Evolutionary conservation across 2,113 vertebrate genomes (phyloP).

Genomic region (Gorsachius goisagi): DNA sequence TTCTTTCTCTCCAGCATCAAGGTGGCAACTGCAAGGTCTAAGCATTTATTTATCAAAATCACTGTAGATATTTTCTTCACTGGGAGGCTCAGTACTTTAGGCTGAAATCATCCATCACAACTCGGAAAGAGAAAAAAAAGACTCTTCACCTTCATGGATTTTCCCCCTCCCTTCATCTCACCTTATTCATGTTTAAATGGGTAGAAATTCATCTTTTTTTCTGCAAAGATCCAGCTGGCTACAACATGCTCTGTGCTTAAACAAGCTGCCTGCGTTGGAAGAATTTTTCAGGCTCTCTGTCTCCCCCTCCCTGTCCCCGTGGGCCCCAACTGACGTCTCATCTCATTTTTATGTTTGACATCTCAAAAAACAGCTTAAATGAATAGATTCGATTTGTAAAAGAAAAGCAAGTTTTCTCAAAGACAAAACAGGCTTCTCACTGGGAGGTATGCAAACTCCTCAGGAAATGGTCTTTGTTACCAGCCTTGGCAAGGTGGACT

Average conservation of each 20-base stretch:
- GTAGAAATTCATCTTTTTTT: constrained; percentile 67
- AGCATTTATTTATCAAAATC: constrained; percentile 56
- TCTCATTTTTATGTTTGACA: constrained; percentile 42
- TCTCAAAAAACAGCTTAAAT: constrained; percentile 4
- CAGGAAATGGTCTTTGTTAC: neutral
- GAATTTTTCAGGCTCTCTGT: constrained; percentile 48
- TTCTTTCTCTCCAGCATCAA: neutral
- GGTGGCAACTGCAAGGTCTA: constrained; percentile 38
- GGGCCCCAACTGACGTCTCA: neutral
- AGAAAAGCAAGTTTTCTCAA: constrained; percentile 22
- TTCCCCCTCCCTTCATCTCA: neutral
- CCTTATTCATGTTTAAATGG: constrained; percentile 52
- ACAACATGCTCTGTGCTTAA: neutral
- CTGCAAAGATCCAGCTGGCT: constrained; percentile 21
- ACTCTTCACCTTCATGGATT: constrained; percentile 52
- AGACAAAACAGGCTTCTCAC: neutral
- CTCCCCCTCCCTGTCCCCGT: neutral
- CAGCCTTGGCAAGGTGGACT: neutral
- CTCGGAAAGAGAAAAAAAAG: neutral
- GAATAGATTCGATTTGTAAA: neutral
- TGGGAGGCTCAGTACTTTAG: constrained; percentile 8
- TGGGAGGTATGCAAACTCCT: neutral
- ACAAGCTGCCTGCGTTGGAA: neutral
- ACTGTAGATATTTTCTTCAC: constrained; percentile 37
- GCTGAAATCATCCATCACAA: constrained; percentile 51